Conservation (phyloP, 1,140 invertebrate genomes). For the Dermatophagoides farinae region DNA sequence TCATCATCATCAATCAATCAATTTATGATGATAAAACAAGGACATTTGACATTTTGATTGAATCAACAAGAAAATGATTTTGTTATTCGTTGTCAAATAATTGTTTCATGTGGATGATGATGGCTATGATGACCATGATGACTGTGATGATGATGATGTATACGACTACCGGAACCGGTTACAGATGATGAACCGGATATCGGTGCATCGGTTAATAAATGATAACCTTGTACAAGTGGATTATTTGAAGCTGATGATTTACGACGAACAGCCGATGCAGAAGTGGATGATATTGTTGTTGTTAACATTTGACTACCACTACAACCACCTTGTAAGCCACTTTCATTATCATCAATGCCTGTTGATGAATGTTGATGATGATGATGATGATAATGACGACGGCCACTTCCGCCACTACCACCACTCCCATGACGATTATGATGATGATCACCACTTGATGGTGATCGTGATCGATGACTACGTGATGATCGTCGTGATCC, state of each 20-base stretch:
- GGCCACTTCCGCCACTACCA: background rate
- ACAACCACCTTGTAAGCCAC: background rate
- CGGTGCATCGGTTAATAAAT: slow-evolving; percentile 18
- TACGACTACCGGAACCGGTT: background rate
- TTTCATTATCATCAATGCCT: background rate
- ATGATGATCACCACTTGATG: background rate
- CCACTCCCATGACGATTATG: background rate
- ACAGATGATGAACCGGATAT: slow-evolving; percentile 5
- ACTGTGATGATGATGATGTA: too few species aligned
- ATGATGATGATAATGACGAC: background rate
- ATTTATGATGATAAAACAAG: too few species aligned
- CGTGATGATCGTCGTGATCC: background rate
- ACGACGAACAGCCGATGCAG: background rate
- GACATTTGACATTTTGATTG: too few species aligned
- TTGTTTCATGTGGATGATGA: slow-evolving; percentile 18
- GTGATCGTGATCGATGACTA: background rate
- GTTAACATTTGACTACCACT: too few species aligned
- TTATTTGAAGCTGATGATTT: slow-evolving; percentile 4
- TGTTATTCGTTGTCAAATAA: slow-evolving; percentile 17
- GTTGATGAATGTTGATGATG: background rate
- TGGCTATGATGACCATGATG: too few species aligned
- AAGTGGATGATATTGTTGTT: background rate
- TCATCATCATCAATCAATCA: too few species aligned
- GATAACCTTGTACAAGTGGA: slow-evolving; percentile 20
- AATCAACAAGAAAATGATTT: background rate